Conservation (phyloP, 2,888 invertebrate genomes). For the Theretra japonica region DNA sequence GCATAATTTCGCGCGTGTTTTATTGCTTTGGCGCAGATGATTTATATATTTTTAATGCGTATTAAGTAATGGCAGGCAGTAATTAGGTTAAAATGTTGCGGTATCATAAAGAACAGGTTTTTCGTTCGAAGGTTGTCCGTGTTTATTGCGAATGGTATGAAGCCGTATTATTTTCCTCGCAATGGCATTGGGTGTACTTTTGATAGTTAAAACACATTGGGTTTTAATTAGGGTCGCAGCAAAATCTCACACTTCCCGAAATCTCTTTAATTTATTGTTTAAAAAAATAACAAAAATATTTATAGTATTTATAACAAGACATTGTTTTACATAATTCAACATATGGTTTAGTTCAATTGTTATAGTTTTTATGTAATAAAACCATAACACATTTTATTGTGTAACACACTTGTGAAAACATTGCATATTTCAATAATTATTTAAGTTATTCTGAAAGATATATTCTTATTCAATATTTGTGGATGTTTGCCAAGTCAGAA, state of each 20-base stretch:
- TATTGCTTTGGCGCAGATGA: neutral
- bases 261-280: neutral
- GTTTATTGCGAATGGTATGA: conserved; percentile 42
- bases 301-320: neutral
- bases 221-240: neutral
- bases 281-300: neutral
- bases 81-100: conserved; percentile 21
- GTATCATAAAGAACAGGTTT: conserved; percentile 43
- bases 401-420: neutral
- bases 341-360: neutral
- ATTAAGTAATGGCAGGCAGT: conserved; percentile 17
- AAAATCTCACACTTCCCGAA: neutral
- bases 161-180: conserved; percentile 50
- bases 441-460: neutral
- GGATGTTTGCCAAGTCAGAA: conserved; percentile 4
- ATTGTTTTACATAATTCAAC: neutral
- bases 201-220: neutral
- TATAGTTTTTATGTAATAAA: no score
- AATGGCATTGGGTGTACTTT: neutral
- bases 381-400: no score
- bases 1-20: conserved; percentile 8
- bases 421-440: neutral
- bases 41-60: conserved; percentile 22
- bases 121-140: conserved; percentile 38
- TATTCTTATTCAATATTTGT: neutral